Evolutionary conservation across 1,140 invertebrate species (phyloP), one percentile per base, ranked within the genome.

Genomic region (Drosophila subpulchrella): DNA sequence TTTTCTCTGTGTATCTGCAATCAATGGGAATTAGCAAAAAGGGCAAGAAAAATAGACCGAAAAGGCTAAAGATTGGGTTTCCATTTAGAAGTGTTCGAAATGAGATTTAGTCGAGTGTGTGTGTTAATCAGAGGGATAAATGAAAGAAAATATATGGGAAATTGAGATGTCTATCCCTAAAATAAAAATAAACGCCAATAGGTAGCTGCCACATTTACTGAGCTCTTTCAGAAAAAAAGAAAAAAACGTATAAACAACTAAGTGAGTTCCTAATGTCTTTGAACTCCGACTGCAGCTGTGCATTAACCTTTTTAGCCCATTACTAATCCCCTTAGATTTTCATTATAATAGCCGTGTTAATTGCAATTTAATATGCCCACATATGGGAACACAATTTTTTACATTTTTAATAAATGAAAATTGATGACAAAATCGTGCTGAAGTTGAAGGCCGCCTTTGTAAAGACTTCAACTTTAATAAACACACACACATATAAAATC

Each of bases 1-100:
- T 53, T 53, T 7, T 20, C 12, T 20, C 50, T 10, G 7, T 53
- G 50, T 10, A 71, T 68, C 66, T 61, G 50, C 65, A 85, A 86
- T 81, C 79, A 83, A 88, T 80, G 75, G 59, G 84, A 83, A 89
- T 88, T 88, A 88, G 80, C 82, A 83, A 67, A 67, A 67, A 36
- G 44, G 12, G 38, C 39, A 24, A 20, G 17, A 13, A 44, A 59
- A 56, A 41, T 32, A 17, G 10, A 58, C 15, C 50, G 38, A 67
- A 57, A 75, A 62, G 42, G 48, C 59, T 59, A 56, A 7, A 46
- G 30, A 74, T 54, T 47, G 36, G 44, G 38, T 48, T 44, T 56
- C 62, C 72, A 63, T 65, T 67, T 66, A 24, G 72, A 61, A 83
- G 75, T 73, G 66, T 51, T 75, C 60, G 53, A 75, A 75, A 81